Percentiles rank a stretch among this genome's conserved stretches.
These are phyloP conservation scores for Corella eumyota DNA, from an alignment of 23 tunicate species.

Conservation along the genomic window DNA sequence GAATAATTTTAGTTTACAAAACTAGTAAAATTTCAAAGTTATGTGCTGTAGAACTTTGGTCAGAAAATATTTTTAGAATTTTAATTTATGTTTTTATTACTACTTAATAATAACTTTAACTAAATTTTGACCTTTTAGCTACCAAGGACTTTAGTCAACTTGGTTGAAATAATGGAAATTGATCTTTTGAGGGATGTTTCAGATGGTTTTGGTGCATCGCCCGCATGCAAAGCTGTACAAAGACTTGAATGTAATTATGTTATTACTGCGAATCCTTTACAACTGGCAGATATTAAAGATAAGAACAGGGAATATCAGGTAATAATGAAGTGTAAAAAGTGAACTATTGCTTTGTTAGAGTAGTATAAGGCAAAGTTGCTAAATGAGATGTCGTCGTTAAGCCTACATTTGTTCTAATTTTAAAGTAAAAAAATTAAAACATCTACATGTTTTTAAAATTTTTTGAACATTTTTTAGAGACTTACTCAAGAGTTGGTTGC, in stretches of 20 bases:
- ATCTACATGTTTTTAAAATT: too few relatives aligned
- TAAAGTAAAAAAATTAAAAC: too few relatives aligned
- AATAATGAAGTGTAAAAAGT: too few relatives aligned
- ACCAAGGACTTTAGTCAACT: constrained; percentile 47
- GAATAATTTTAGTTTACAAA: neutral
- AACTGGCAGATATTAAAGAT: constrained; percentile 15
- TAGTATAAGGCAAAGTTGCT: too few relatives aligned
- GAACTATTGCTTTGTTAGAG: too few relatives aligned
- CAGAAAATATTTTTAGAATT: too few relatives aligned
- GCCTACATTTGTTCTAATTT: too few relatives aligned
- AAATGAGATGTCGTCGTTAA: too few relatives aligned
- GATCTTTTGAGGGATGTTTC: constrained; percentile 42
- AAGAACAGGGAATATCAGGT: constrained; percentile 43
- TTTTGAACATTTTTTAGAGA: constrained; percentile 21
- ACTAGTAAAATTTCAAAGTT: too few relatives aligned
- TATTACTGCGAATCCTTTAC: constrained; percentile 6
- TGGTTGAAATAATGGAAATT: constrained; percentile 58
- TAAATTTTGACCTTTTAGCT: constrained; percentile 18
- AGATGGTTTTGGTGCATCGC: constrained; percentile 36
- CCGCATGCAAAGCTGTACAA: constrained; percentile 26
- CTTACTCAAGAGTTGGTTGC: constrained; percentile 46
- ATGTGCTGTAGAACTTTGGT: too few relatives aligned
- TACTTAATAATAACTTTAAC: too few relatives aligned
- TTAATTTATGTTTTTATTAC: too few relatives aligned
- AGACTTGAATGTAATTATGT: constrained; percentile 19